Conservation (phyloP, 37 sponge, comb jelly and placozoan genomes). For the Diacarnus erythraeanus region DNA sequence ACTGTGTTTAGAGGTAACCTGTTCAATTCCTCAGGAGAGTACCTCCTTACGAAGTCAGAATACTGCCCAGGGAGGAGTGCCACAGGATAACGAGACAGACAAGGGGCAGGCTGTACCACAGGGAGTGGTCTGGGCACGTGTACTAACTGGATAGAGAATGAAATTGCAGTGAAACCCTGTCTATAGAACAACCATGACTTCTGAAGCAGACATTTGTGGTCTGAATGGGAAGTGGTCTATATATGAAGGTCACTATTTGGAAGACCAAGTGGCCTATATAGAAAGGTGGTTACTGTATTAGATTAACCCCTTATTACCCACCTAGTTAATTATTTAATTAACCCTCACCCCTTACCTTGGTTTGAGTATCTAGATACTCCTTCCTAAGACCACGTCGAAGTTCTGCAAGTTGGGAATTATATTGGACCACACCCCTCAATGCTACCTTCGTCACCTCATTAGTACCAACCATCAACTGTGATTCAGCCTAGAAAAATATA, state of each 20-base stretch:
- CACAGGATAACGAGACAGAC: conserved; percentile 65
- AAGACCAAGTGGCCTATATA: no score
- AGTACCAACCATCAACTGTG: neutral
- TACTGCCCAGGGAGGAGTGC: conserved; percentile 88
- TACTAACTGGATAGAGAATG: conserved; percentile 18
- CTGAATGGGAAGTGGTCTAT: no score
- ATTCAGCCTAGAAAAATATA: neutral
- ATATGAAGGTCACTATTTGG: no score
- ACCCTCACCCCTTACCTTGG: conserved; percentile 46
- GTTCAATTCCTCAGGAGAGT: conserved; percentile 43
- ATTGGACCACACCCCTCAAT: conserved; percentile 21
- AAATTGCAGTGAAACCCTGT: no score
- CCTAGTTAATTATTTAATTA: no score
- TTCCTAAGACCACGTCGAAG: conserved; percentile 8
- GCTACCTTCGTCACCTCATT: neutral
- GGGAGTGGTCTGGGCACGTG: conserved; percentile 28
- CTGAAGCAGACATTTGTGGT: no score
- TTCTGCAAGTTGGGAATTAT: conserved; percentile 18
- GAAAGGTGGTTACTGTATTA: no score
- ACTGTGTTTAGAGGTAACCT: conserved; percentile 60
- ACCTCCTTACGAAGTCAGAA: conserved; percentile 53
- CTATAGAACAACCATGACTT: no score
- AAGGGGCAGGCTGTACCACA: conserved; percentile 4
- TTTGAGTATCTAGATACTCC: conserved; percentile 33
- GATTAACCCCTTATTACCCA: no score